phyloP scores from a whole-genome alignment of 1,140 invertebrate genomes.

The Brachionus paranguensis region DNA sequence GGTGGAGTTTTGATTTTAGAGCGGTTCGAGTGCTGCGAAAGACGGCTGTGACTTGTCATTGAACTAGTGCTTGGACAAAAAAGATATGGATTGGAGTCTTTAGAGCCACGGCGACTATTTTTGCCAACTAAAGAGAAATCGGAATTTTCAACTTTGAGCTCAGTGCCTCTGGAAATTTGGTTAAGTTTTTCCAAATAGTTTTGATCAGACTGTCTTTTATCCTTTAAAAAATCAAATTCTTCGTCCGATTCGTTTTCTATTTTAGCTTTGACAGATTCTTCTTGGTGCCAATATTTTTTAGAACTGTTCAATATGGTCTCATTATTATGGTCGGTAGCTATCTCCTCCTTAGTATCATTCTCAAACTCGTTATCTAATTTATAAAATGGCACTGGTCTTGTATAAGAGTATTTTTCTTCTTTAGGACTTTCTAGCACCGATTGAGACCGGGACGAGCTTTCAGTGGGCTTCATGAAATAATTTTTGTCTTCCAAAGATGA shows the following conservation, averaged over 20 bases:
- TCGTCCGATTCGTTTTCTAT: background rate
- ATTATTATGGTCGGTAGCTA: background rate
- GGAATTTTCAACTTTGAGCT: background rate
- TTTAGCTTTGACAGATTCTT: background rate
- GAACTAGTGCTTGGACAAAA: slow-evolving; percentile 26
- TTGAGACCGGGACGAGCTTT: slow-evolving; percentile 12
- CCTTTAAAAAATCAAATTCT: slow-evolving; percentile 18
- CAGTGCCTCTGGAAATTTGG: background rate
- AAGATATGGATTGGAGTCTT: slow-evolving; percentile 6
- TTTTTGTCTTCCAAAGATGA: slow-evolving; percentile 11
- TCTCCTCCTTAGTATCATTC: background rate
- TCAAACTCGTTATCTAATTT: slow-evolving; percentile 13
- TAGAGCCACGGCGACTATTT: background rate
- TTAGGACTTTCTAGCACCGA: background rate
- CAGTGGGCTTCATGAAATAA: slow-evolving; percentile 33
- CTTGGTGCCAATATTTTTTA: slow-evolving; percentile 7
- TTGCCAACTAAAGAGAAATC: background rate
- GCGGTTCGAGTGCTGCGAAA: background rate
- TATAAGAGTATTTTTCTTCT: background rate
- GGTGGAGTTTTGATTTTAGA: slow-evolving; percentile 1
- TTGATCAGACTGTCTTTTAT: slow-evolving; percentile 24
- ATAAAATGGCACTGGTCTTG: slow-evolving; percentile 26
- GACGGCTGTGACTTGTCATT: slow-evolving; percentile 12
- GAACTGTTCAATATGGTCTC: background rate
- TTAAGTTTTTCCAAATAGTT: slow-evolving; percentile 13